Percentiles rank a stretch among this genome's conserved stretches.
Conservation (phyloP, 2,113 vertebrate species). For the Phodopus roborovskii region DNA sequence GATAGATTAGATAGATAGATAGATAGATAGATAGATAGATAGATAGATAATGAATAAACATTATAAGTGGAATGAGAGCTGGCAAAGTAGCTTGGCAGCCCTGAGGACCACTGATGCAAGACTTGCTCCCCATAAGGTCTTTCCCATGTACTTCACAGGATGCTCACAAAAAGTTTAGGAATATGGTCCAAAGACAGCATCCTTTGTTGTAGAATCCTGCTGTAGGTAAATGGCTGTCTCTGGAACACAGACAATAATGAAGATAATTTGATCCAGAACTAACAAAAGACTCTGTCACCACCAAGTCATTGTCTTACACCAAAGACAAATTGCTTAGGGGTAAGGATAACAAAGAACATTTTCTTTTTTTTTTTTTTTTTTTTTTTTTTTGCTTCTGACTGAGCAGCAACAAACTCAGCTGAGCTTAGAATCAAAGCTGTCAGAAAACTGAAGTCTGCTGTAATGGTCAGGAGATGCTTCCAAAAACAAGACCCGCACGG, state of each 20-base stretch:
- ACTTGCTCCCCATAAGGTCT: background rate
- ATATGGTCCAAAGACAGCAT: background rate
- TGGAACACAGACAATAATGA: background rate
- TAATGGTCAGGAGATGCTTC: background rate
- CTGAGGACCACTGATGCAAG: background rate
- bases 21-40: background rate
- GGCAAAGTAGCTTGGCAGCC: background rate
- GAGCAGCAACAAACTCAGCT: background rate
- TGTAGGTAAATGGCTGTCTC: background rate
- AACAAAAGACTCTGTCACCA: background rate
- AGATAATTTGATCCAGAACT: background rate
- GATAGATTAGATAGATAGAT: background rate
- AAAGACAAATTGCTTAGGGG: background rate
- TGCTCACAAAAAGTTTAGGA: background rate
- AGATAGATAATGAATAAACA: background rate
- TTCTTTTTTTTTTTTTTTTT: background rate
- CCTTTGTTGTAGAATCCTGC: background rate
- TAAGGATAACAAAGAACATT: background rate
- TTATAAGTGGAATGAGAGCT: background rate
- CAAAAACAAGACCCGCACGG: background rate
- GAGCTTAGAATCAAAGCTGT: background rate
- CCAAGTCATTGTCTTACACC: background rate
- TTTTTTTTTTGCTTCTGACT: background rate
- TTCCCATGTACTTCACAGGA: background rate
- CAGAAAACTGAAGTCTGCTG: background rate